Base-by-base conservation (phyloP, 2,113 vertebrate species). In the Heteronetta atricapilla region DNA sequence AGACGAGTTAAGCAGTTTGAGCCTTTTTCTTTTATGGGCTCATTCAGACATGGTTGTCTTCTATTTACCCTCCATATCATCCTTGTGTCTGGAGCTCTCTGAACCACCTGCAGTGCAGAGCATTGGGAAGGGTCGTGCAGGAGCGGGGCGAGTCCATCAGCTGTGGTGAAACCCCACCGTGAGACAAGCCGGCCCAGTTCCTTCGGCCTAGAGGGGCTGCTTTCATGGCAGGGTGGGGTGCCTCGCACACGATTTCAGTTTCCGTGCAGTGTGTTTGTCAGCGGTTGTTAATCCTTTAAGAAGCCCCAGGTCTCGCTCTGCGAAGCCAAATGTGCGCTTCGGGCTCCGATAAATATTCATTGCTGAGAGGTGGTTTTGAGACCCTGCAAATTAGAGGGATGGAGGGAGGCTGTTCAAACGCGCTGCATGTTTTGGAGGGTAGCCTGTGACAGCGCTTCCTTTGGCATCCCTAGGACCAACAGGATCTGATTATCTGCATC, bases 211-310 rank as follows among this genome's bases (percentile, higher is more conserved):
- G 7, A 67, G 46, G 29, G 31, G 28, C 21, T 69, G 28, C 5
- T 36, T 59, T 48, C 0, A 9, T 25, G 4, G 7, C 8, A 7
- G 38, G 1, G 9, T 2, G 10, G 6, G 8, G 5, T 26, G 15
- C 19, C 83, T 69, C 68, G 53, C 44, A 23, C 8, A 28, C 0
- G 0, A 17, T 33, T 82, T 14, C 25, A 2, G 20, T 34, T 20
- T 56, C 52, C 4, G 5, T 23, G 19, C 46, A n/a, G 60, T 23
- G 20, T 13, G 4, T 40, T 66, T 59, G 38, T 46, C 50, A 59
- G 78, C 55, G 31, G 68, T 42, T 73, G 56, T 69, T 83, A 13
- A 90, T 76, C 40, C 69, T 87, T 88, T 70, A 38, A 60, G 78
- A 70, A 75, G n/a, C 33, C 74, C 26, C 42, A 42, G 55, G 50